These are phyloP conservation scores for Strix uralensis DNA, from an alignment of 2,113 vertebrate genomes.

Conservation along the genomic window DNA sequence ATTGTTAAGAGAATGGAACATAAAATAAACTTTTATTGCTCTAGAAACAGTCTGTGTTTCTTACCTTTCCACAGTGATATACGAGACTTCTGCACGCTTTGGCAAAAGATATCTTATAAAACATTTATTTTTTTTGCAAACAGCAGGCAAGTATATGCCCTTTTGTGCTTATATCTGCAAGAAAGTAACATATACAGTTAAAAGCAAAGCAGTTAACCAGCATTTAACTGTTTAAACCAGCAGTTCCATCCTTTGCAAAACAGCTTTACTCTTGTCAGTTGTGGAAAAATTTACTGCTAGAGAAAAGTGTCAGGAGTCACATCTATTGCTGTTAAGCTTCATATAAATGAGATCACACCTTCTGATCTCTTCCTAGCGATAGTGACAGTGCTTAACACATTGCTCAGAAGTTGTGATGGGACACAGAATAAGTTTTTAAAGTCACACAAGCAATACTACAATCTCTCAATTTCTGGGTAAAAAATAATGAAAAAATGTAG, in stretches of 20 bases:
- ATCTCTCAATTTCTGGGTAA: not conserved
- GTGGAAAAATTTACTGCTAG: not conserved
- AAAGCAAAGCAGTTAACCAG: not conserved
- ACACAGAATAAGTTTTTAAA: not conserved
- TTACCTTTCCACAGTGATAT: not conserved
- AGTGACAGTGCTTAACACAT: not conserved
- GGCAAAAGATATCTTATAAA: not conserved
- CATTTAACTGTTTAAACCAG: not conserved
- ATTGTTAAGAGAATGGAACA: constrained; percentile 17
- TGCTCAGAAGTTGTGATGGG: not conserved
- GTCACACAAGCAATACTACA: not conserved
- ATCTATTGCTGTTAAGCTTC: constrained; percentile 14
- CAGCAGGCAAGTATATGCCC: not conserved
- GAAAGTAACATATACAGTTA: not conserved
- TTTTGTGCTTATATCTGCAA: not conserved
- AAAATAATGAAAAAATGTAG: not conserved
- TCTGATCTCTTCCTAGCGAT: not conserved
- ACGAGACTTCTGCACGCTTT: not conserved
- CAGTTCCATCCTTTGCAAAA: not conserved
- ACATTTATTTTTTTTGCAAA: not conserved
- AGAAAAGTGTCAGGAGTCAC: not conserved
- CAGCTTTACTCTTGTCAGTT: not conserved
- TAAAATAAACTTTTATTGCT: constrained; percentile 48
- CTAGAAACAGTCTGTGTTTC: not conserved
- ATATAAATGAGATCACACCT: constrained; percentile 38